Percentiles rank a stretch among this genome's conserved stretches.
Evolutionary conservation across 2,888 invertebrate species (phyloP).

Genomic region (Cephus pygmeus): DNA sequence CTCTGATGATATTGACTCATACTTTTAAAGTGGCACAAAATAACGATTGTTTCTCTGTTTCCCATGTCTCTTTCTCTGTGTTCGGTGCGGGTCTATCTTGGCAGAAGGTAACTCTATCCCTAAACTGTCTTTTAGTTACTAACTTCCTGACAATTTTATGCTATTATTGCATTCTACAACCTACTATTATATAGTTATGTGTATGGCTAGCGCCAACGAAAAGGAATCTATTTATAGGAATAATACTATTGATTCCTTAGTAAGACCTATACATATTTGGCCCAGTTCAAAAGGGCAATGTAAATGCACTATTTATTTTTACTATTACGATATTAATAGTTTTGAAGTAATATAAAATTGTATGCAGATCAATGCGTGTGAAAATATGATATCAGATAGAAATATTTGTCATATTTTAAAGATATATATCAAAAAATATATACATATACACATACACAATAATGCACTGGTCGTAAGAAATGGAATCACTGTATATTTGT

Average conservation of each 20-base stretch:
- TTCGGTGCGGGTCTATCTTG: slow-evolving; percentile 64
- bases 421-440: background rate
- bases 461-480: background rate
- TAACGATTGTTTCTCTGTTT: slow-evolving; percentile 60
- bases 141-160: slow-evolving; percentile 4
- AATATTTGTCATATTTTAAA: background rate
- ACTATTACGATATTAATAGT: background rate
- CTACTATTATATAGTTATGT: background rate
- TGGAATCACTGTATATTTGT: background rate
- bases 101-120: slow-evolving; percentile 64
- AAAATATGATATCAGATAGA: background rate
- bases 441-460: background rate
- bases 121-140: slow-evolving; percentile 33
- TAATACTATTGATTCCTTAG: background rate
- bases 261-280: background rate
- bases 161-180: background rate
- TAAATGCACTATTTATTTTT: background rate
- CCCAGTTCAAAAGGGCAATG: background rate
- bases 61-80: slow-evolving; percentile 63
- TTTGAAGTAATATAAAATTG: background rate
- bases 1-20: slow-evolving; percentile 26
- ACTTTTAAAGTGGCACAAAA: slow-evolving; percentile 31
- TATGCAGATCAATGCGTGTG: background rate
- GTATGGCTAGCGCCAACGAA: background rate
- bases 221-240: slow-evolving; percentile 6